A percentile compares a stretch with the other conserved stretches of the same genome.
Evolutionary conservation across 2,113 vertebrate genomes (phyloP).

Genomic region (Xiphorhynchus elegans): DNA sequence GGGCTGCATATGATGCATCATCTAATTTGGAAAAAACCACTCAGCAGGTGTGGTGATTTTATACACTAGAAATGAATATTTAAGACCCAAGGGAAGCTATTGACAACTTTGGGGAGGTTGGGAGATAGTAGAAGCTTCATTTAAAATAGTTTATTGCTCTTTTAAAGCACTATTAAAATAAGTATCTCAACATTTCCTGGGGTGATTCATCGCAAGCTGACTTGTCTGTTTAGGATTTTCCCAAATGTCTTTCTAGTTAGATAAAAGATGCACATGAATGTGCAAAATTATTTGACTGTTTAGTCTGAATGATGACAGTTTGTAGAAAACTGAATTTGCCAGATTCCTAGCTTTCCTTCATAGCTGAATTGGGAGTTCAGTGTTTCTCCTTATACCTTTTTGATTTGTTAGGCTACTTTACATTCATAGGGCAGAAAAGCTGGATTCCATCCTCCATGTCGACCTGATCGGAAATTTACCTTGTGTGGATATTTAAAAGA

Average conservation of each 20-base stretch:
- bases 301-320: neutral
- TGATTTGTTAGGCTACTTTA: neutral
- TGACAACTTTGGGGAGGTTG: neutral
- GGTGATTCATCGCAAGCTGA: neutral
- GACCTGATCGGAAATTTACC: neutral
- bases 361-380: neutral
- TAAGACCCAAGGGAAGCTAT: neutral
- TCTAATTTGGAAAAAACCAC: neutral
- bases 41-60: neutral
- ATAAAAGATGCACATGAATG: neutral
- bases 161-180: neutral
- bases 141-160: neutral
- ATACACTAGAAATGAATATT: neutral
- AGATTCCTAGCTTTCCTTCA: neutral
- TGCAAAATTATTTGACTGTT: neutral
- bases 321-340: neutral
- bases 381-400: neutral
- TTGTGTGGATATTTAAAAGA: neutral
- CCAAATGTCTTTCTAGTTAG: neutral
- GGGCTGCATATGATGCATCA: neutral
- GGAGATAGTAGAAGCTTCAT: neutral
- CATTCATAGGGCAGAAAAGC: neutral
- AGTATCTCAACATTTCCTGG: neutral
- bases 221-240: neutral
- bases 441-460: neutral